Conservation (phyloP, 2,888 invertebrate species). For the Drepana falcataria region DNA sequence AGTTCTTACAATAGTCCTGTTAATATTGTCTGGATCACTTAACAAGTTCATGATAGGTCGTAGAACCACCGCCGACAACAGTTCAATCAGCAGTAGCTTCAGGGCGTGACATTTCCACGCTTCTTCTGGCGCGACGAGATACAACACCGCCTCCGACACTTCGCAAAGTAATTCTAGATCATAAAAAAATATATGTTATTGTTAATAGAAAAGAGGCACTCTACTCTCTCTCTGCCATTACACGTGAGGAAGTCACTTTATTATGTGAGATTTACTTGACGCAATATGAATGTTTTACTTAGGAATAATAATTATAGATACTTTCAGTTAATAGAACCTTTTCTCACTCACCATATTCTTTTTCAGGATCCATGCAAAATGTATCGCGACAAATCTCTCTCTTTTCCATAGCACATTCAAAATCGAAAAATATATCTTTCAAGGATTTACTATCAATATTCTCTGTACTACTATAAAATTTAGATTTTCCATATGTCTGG, state of each 20-base stretch:
- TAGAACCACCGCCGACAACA: constrained; percentile 86
- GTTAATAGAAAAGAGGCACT: neutral
- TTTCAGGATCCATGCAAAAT: constrained; percentile 84
- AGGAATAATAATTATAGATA: too few relatives aligned
- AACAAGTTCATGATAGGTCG: constrained; percentile 84
- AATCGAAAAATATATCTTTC: constrained; percentile 89
- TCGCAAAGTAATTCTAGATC: constrained; percentile 87
- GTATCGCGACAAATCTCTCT: constrained; percentile 87
- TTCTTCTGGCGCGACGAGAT: constrained; percentile 88
- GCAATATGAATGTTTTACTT: too few relatives aligned
- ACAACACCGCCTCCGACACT: constrained; percentile 89
- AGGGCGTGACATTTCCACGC: constrained; percentile 91
- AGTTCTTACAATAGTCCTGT: constrained; percentile 92
- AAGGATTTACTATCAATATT: constrained; percentile 56
- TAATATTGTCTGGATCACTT: constrained; percentile 94
- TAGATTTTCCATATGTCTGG: constrained; percentile 76
- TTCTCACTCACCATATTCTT: constrained; percentile 76
- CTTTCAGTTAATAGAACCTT: too few relatives aligned
- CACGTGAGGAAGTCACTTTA: too few relatives aligned
- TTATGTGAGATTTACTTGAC: too few relatives aligned
- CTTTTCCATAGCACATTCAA: constrained; percentile 92
- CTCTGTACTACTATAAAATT: constrained; percentile 78
- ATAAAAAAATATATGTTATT: neutral
- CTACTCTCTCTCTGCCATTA: too few relatives aligned
- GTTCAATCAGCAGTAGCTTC: constrained; percentile 84